These are phyloP conservation scores for Pipra filicauda DNA, from an alignment of 2,113 vertebrate genomes.

Conservation along the genomic window DNA sequence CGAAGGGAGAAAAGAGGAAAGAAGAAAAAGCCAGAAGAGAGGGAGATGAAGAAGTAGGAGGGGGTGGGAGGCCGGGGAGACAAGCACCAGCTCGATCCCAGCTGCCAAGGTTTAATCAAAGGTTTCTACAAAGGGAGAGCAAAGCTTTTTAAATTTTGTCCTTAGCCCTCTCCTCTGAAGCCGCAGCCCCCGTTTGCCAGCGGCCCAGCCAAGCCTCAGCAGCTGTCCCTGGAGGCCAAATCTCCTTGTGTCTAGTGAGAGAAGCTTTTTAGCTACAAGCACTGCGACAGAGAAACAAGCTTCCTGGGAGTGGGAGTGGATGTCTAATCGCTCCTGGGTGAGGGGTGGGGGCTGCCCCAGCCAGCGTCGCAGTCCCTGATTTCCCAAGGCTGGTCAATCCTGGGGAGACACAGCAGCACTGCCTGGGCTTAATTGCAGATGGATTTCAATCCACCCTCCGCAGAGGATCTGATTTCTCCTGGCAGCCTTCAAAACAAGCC, in stretches of 20 bases:
- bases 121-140: constrained; percentile 20
- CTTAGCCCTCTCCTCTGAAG: neutral
- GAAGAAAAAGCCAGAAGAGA: neutral
- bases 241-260: neutral
- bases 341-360: neutral
- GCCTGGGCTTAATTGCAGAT: neutral
- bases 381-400: neutral
- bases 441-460: neutral
- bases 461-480: constrained; percentile 3
- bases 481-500: neutral
- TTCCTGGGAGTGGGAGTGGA: neutral
- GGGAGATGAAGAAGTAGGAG: neutral
- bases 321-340: fast-evolving
- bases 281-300: fast-evolving
- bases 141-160: constrained; percentile 6
- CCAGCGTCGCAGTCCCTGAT: fast-evolving
- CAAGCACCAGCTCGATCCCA: neutral
- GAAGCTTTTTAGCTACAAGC: neutral
- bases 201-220: neutral
- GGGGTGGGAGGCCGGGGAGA: neutral
- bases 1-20: neutral
- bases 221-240: neutral
- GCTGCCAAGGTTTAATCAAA: constrained; percentile 13
- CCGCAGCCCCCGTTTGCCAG: neutral
- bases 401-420: neutral